Evolutionary conservation across 2,113 vertebrate species (phyloP).

Genomic region (Tupaia tana): DNA sequence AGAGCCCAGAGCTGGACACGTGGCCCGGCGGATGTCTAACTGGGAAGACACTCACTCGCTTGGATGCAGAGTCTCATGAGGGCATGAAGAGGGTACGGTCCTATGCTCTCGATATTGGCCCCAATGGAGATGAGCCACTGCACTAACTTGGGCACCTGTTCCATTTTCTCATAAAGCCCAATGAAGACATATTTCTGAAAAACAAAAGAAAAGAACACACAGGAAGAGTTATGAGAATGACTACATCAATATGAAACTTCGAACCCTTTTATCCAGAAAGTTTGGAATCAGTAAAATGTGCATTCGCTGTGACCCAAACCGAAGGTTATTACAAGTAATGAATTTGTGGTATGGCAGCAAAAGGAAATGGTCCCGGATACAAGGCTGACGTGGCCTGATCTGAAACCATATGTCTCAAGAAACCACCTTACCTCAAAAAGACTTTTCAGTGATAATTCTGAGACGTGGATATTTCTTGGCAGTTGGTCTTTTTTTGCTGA

Average conservation of each 20-base stretch:
- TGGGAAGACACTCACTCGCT: slow-evolving; percentile 83
- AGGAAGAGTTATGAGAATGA: not conserved
- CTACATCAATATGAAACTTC: not conserved
- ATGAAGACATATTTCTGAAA: slow-evolving; percentile 81
- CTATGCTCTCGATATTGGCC: slow-evolving; percentile 84
- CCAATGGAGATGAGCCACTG: slow-evolving; percentile 87
- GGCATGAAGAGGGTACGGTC: slow-evolving; percentile 84
- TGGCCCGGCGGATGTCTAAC: accelerated
- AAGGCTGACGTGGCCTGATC: not conserved
- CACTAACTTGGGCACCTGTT: slow-evolving; percentile 82
- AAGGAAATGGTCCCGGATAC: not conserved
- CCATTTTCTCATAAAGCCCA: slow-evolving; percentile 77
- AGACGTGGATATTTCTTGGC: slow-evolving; percentile 81
- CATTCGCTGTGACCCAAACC: not conserved
- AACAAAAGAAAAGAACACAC: slow-evolving; percentile 5
- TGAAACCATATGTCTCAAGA: not conserved
- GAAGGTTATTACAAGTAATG: not conserved
- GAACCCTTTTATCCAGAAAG: not conserved
- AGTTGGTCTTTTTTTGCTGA: slow-evolving; percentile 73
- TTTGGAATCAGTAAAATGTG: not conserved
- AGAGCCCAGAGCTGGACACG: not conserved
- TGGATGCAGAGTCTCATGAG: slow-evolving; percentile 88
- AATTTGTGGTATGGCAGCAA: not conserved
- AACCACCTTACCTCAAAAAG: slow-evolving; percentile 87
- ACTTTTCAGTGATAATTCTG: slow-evolving; percentile 85